Evolutionary conservation across 2,113 vertebrate species (phyloP), one percentile per base, ranked within the genome.

Genomic region (Equus quagga): DNA sequence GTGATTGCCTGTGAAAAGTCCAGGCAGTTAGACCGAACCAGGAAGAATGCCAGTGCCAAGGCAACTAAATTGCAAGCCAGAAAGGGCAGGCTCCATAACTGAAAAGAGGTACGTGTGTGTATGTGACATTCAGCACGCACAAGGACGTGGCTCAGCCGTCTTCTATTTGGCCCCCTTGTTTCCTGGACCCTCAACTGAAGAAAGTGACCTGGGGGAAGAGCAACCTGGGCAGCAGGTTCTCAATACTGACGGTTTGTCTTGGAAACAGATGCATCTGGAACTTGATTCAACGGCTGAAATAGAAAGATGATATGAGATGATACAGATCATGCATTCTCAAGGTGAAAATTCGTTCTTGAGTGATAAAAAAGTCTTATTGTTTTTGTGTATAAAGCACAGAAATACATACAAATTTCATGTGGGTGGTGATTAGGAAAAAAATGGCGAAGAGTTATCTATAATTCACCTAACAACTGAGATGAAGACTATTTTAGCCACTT

Each of bases 111-210:
- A 2, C 1, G 4, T 41, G 36, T 41, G 69, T 6, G 5, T 15
- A 9, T 26, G 9, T 56, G 41, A 54, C 17, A 4, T 33, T 44
- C 58, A 21, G 18, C 28, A 23, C 0, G 0, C 23, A 19, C 6
- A 19, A 14, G 31, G 46, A 46, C 7, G 23, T 4, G 31, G 17
- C 18, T 92, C 54, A 31, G 41, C 5, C 0, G 2, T 36, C 81
- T 41, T 54, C 64, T 33, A 2, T 10, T 49, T 36, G 41, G 54
- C 36, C 18, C 18, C 3, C 1, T 0, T 56, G 44, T 46, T 54
- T n/a, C 46, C 46, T 26, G 15, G 12, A 70, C 9, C 14, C n/a
- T 18, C 13, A 54, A 15, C 51, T 21, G 62, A 58, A 36, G 69
- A 46, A 44, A 36, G 73, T 49, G 44, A 82, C 33, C 33, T 60